These are phyloP conservation scores for Rhinolophus sinicus DNA, from an alignment of 2,113 vertebrate genomes.

Conservation along the genomic window DNA sequence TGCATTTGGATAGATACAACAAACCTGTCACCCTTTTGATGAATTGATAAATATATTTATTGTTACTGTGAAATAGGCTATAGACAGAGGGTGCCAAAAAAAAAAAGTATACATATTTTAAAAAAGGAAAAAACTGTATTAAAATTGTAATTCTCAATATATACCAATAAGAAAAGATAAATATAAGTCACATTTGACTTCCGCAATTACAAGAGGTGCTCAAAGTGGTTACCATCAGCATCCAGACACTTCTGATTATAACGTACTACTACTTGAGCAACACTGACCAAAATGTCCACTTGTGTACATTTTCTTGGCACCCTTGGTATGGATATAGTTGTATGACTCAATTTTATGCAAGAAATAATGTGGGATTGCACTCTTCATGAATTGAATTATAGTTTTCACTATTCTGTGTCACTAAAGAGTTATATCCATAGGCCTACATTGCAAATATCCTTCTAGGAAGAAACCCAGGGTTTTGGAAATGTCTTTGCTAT, in stretches of 20 bases:
- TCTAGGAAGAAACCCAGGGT: neutral
- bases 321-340: neutral
- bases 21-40: conserved; percentile 59
- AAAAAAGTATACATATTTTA: no score
- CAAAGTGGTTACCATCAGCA: no score
- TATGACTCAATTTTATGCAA: conserved; percentile 9
- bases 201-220: no score
- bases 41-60: conserved; percentile 63
- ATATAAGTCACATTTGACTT: no score
- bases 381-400: conserved; percentile 9
- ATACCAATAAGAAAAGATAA: no score
- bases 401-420: conserved; percentile 1
- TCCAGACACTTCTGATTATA: no score
- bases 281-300: no score
- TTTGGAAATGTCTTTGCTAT: neutral
- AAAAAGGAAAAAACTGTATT: no score
- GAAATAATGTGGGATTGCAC: conserved; percentile 21
- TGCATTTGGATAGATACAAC: conserved; percentile 51
- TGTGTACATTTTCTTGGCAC: no score
- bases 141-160: no score
- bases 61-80: conserved; percentile 58
- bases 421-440: neutral
- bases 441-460: neutral
- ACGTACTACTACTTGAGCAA: no score
- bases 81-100: neutral